Evolutionary conservation across 2,113 vertebrate genomes (phyloP).

Genomic region (Talpa occidentalis): DNA sequence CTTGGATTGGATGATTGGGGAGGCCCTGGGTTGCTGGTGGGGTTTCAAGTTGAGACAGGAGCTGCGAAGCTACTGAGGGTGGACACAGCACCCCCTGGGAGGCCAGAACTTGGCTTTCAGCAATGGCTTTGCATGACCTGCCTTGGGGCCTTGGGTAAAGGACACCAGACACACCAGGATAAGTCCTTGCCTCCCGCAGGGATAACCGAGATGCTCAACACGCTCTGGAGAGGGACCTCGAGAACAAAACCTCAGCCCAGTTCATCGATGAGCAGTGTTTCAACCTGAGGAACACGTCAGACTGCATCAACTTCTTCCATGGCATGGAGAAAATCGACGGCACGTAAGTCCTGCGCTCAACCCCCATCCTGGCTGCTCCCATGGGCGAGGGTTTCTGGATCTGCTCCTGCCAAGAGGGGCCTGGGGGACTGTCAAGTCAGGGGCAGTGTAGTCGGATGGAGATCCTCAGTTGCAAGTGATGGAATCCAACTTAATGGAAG

Average conservation of each 20-base stretch:
- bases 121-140: neutral
- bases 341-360: constrained; percentile 49
- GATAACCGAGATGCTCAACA: constrained; percentile 83
- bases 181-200: constrained; percentile 22
- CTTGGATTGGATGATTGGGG: neutral
- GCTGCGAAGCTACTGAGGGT: neutral
- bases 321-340: constrained; percentile 78
- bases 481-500: neutral
- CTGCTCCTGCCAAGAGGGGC: neutral
- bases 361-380: neutral
- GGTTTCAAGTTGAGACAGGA: neutral
- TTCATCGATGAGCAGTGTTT: constrained; percentile 83
- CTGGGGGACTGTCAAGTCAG: accelerated
- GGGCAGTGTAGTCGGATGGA: neutral
- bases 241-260: constrained; percentile 80
- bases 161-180: neutral
- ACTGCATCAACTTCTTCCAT: constrained; percentile 78
- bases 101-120: neutral
- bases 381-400: neutral
- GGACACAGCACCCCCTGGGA: neutral
- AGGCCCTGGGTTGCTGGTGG: neutral
- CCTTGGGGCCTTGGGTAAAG: neutral
- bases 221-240: constrained; percentile 76
- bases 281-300: constrained; percentile 77
- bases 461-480: neutral